phyloP scores from a whole-genome alignment of 1,140 invertebrate genomes.

The Panonychus citri region DNA sequence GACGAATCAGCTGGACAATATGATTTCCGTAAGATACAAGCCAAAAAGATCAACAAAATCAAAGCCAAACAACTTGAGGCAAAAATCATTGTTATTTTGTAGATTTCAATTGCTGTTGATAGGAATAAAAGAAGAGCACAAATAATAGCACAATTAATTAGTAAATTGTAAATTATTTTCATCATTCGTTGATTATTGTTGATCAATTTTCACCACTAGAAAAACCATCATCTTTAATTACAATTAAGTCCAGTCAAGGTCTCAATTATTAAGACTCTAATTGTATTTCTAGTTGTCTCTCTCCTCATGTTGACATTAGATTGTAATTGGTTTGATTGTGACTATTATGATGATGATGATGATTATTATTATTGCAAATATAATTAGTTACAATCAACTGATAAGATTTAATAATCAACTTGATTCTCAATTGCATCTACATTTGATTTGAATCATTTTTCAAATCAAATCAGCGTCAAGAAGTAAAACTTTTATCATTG shows the following conservation, averaged over 20 bases:
- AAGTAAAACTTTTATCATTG: too few species aligned
- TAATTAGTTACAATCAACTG: background rate
- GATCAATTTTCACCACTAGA: too few species aligned
- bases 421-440: too few species aligned
- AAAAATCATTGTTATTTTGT: conserved; percentile 6
- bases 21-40: conserved; percentile 1
- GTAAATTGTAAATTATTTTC: background rate
- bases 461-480: too few species aligned
- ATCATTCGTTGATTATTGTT: background rate
- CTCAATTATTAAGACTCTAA: background rate
- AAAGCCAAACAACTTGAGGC: conserved; percentile 2
- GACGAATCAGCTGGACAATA: background rate
- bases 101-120: conserved; percentile 11
- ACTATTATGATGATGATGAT: background rate
- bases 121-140: background rate
- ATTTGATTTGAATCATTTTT: too few species aligned
- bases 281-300: background rate
- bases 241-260: too few species aligned
- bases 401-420: too few species aligned
- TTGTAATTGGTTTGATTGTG: background rate
- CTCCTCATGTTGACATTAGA: background rate
- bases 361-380: background rate
- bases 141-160: background rate
- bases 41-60: conserved; percentile 4
- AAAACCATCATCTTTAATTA: too few species aligned